phyloP scores from a whole-genome alignment of 2,113 vertebrate genomes.

The Antigone vipio region DNA sequence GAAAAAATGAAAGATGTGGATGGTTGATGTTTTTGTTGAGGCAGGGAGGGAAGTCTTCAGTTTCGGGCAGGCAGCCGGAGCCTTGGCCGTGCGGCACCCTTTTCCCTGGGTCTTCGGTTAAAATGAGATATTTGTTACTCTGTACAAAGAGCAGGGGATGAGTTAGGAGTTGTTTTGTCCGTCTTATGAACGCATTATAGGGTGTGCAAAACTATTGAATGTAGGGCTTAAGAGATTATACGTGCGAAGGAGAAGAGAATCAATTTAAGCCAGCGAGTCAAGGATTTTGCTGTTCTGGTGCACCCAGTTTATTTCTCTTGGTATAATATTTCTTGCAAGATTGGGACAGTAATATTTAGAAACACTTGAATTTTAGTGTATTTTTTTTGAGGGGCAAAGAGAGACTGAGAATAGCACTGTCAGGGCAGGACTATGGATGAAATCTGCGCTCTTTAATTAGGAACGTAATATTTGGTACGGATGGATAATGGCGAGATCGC shows the following conservation, averaged over 20 bases:
- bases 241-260: not conserved
- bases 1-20: not conserved
- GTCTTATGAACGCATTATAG: not conserved
- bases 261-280: not conserved
- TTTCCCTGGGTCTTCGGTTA: not conserved
- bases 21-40: not conserved
- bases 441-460: not conserved
- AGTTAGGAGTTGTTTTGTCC: not conserved
- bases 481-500: not conserved
- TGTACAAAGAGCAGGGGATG: not conserved
- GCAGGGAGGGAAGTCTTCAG: not conserved
- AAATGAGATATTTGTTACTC: not conserved
- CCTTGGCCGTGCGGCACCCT: rapidly evolving
- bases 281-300: not conserved
- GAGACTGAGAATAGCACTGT: not conserved
- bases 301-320: not conserved
- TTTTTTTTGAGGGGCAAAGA: not conserved
- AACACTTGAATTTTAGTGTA: not conserved
- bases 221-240: not conserved
- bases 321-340: not conserved
- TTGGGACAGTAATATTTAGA: not conserved
- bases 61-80: not conserved
- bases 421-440: not conserved
- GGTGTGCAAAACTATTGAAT: not conserved
- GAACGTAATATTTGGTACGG: not conserved